Conservation (phyloP, 2,888 invertebrate genomes). For the Cephus pygmeus region DNA sequence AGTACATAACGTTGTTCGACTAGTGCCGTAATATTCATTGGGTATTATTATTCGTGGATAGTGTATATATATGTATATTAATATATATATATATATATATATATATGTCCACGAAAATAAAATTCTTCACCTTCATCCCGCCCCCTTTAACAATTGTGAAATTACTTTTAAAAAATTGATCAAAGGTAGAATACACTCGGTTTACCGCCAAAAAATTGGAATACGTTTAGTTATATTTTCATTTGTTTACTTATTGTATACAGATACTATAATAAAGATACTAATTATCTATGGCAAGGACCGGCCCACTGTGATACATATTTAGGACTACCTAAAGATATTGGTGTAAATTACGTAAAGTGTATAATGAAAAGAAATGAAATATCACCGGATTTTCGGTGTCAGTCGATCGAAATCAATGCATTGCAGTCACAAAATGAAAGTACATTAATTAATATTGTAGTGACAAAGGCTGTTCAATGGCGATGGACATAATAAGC, state of each 20-base stretch:
- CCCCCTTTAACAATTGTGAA: not conserved
- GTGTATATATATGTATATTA: not conserved
- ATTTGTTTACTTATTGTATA: constrained; percentile 16
- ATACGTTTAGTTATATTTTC: constrained; percentile 11
- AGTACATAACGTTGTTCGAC: not conserved
- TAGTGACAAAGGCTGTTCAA: not conserved
- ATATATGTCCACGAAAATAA: not conserved
- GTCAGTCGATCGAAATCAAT: not conserved
- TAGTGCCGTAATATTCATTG: not conserved
- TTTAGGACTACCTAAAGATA: constrained; percentile 28
- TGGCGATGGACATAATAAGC: not conserved
- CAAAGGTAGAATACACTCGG: not conserved
- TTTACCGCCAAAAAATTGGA: constrained; percentile 13
- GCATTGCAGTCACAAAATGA: not conserved
- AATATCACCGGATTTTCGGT: constrained; percentile 17
- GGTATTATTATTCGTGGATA: not conserved
- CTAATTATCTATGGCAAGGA: constrained; percentile 45
- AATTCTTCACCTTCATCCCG: not conserved
- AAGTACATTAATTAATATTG: not conserved
- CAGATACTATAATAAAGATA: constrained; percentile 15
- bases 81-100: too few species aligned
- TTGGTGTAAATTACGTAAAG: constrained; percentile 35
- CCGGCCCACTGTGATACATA: constrained; percentile 40
- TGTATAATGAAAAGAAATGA: constrained; percentile 26
- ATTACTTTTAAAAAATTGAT: not conserved